Percentiles rank a stretch among this genome's conserved stretches.
Conservation (phyloP, 2,888 invertebrate genomes). For the Drosophila barbarae region DNA sequence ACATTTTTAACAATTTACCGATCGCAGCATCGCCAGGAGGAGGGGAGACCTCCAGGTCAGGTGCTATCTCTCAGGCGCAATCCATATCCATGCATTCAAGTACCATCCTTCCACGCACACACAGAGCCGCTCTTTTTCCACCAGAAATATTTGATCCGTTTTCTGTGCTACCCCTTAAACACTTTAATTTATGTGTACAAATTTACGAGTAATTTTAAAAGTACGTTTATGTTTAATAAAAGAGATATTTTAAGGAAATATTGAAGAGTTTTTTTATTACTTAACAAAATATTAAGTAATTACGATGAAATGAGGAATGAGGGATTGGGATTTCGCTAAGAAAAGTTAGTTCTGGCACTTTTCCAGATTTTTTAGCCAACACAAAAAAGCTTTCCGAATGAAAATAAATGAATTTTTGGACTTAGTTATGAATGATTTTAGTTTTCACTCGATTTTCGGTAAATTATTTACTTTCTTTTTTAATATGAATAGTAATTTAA, state of each 20-base stretch:
- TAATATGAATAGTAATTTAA: no score
- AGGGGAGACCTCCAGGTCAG: conserved; percentile 16
- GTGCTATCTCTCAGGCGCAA: conserved; percentile 59
- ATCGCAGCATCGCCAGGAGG: conserved; percentile 35
- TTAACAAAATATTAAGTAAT: not conserved
- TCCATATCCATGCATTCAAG: conserved; percentile 42
- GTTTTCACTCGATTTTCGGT: no score
- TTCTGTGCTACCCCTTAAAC: conserved; percentile 46
- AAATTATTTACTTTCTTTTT: no score
- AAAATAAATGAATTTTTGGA: no score
- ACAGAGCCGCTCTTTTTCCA: conserved; percentile 15
- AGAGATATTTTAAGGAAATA: conserved; percentile 49
- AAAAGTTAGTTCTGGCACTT: no score
- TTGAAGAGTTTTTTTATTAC: not conserved
- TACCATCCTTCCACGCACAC: conserved; percentile 21
- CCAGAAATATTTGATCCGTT: conserved; percentile 17
- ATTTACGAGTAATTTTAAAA: conserved; percentile 54
- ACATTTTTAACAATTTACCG: conserved; percentile 68
- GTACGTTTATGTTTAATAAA: conserved; percentile 54
- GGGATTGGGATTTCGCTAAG: not conserved
- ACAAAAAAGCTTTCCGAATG: no score
- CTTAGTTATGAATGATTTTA: no score
- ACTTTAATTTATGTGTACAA: conserved; percentile 70
- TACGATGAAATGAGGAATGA: not conserved
- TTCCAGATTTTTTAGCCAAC: no score